phyloP scores from a whole-genome alignment of 2,797 vertebrate genomes.

The Coregonus suidteri region DNA sequence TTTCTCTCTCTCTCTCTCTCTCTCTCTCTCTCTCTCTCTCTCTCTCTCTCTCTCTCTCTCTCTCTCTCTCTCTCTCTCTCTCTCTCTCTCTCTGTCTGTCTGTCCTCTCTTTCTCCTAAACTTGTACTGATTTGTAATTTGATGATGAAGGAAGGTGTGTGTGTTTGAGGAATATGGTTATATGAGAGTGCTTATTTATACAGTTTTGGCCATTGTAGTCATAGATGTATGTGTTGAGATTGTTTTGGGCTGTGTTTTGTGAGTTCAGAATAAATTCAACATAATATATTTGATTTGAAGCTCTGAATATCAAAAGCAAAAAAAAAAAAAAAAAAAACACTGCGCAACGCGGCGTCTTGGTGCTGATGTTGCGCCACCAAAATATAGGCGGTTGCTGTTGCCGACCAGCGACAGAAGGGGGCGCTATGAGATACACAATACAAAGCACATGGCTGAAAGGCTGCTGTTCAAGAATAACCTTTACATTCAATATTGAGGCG shows the following conservation, averaged over 20 bases:
- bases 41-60: no score
- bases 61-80: no score
- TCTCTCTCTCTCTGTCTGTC: no score
- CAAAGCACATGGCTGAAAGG: not conserved
- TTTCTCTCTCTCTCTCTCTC: not conserved
- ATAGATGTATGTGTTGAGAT: not conserved
- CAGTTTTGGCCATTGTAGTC: not conserved
- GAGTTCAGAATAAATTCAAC: not conserved
- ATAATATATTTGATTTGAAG: not conserved
- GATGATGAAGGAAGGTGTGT: not conserved
- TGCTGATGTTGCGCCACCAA: not conserved
- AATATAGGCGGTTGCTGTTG: not conserved
- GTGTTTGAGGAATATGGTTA: not conserved
- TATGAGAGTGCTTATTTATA: not conserved
- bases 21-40: not conserved
- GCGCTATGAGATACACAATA: constrained; percentile 28
- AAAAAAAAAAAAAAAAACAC: no score
- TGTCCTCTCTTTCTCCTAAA: no score
- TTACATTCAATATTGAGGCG: not conserved
- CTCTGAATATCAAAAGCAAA: constrained; percentile 13
- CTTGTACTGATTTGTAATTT: not conserved
- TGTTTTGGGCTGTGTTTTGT: not conserved
- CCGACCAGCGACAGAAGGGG: constrained; percentile 41
- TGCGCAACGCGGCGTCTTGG: not conserved
- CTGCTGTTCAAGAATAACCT: not conserved